Conservation (phyloP, 2,113 vertebrate species). For the Athene noctua region DNA sequence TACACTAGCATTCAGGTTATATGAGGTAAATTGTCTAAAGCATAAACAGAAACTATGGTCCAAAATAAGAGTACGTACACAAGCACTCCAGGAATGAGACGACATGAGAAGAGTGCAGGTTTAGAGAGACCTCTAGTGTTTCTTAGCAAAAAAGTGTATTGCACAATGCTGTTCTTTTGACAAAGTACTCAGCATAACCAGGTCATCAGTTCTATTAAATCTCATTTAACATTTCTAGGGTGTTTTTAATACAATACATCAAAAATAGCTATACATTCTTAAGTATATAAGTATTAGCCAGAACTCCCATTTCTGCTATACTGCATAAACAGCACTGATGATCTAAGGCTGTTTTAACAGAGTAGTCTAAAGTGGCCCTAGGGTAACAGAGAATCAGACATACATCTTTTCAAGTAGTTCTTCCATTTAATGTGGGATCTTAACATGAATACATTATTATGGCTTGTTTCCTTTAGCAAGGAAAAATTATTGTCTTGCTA, state of each 20-base stretch:
- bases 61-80: conserved; percentile 14
- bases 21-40: conserved; percentile 57
- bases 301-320: background rate
- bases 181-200: background rate
- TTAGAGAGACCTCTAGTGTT: conserved; percentile 76
- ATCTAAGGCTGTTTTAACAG: background rate
- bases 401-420: background rate
- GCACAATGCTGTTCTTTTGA: background rate
- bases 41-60: conserved; percentile 56
- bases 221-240: background rate
- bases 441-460: background rate
- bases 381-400: background rate
- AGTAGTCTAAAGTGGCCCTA: background rate
- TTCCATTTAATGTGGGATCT: background rate
- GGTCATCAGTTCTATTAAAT: background rate
- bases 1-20: conserved; percentile 56
- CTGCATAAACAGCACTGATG: background rate
- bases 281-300: background rate
- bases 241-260: background rate
- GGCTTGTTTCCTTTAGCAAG: background rate
- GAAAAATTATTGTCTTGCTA: background rate
- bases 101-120: background rate
- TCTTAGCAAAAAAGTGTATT: background rate
- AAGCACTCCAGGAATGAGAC: background rate
- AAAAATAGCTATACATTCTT: background rate